These are phyloP conservation scores for Aselliscus stoliczkanus DNA, from an alignment of 2,797 vertebrate genomes.

Conservation along the genomic window DNA sequence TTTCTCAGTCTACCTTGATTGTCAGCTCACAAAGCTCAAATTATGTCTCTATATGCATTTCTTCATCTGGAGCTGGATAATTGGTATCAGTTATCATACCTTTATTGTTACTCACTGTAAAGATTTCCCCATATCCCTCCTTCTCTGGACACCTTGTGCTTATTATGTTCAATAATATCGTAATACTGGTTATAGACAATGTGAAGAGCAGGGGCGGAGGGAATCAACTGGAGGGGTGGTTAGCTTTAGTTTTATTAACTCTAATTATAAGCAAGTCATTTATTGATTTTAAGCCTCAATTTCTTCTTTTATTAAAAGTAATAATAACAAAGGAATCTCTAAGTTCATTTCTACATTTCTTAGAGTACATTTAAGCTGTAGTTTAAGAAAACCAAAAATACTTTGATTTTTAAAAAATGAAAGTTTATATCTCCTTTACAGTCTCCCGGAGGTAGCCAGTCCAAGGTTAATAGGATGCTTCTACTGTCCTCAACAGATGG, in stretches of 20 bases:
- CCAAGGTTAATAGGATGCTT: not conserved
- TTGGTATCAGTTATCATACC: not conserved
- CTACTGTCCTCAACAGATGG: not conserved
- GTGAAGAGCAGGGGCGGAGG: not conserved
- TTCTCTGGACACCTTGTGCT: not conserved
- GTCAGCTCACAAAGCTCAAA: constrained; percentile 49
- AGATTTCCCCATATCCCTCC: not conserved
- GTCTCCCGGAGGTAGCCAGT: not conserved
- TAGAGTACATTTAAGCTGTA: not conserved
- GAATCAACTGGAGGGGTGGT: not conserved
- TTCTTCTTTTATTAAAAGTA: constrained; percentile 28
- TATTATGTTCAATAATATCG: not conserved
- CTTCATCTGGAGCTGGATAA: not conserved
- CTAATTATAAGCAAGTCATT: not conserved
- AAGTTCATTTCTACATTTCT: not conserved
- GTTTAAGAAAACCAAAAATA: not conserved
- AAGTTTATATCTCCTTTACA: not conserved
- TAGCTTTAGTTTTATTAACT: not conserved
- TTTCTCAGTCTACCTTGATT: constrained; percentile 56
- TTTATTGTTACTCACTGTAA: not conserved
- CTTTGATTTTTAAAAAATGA: not conserved
- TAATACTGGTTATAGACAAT: not conserved
- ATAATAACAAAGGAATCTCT: not conserved
- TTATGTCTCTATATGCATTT: constrained; percentile 12
- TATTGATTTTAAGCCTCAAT: not conserved